phyloP scores from a whole-genome alignment of 2,797 vertebrate genomes.

The Malacoctenus gilli region DNA sequence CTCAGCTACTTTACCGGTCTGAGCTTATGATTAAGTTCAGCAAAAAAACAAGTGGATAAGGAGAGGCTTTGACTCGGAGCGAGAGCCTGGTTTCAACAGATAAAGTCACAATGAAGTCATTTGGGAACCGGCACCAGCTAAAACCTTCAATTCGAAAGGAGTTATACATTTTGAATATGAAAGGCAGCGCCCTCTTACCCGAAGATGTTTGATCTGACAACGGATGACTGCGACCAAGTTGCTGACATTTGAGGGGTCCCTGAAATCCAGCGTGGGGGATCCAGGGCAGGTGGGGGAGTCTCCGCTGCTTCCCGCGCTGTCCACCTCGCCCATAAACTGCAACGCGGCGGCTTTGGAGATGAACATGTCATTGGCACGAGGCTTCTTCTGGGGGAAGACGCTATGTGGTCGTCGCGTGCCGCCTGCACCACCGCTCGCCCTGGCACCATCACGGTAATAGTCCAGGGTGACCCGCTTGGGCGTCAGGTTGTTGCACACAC shows the following conservation, averaged over 20 bases:
- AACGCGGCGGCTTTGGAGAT: slow-evolving; percentile 74
- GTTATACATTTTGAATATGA: no score
- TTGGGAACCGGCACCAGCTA: background rate
- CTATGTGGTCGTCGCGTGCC: slow-evolving; percentile 62
- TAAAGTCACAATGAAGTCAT: background rate
- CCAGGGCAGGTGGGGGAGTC: slow-evolving; percentile 79
- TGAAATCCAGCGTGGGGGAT: slow-evolving; percentile 85
- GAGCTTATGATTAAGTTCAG: slow-evolving; percentile 39
- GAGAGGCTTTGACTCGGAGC: slow-evolving; percentile 2
- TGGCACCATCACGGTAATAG: slow-evolving; percentile 81
- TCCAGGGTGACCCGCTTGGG: slow-evolving; percentile 87
- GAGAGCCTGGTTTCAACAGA: background rate
- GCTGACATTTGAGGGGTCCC: slow-evolving; percentile 84
- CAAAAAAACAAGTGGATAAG: slow-evolving; percentile 8
- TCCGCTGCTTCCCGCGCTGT: slow-evolving; percentile 62
- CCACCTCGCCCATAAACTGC: slow-evolving; percentile 76
- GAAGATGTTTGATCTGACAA: slow-evolving; percentile 88
- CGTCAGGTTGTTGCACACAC: slow-evolving; percentile 86
- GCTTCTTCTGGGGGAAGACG: slow-evolving; percentile 67
- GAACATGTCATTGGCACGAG: slow-evolving; percentile 77
- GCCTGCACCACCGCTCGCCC: slow-evolving; percentile 49
- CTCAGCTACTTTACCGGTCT: slow-evolving; percentile 42
- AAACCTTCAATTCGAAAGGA: no score
- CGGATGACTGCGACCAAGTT: slow-evolving; percentile 85
- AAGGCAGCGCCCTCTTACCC: slow-evolving; percentile 65